A percentile compares a stretch with the other conserved stretches of the same genome.
These are phyloP conservation scores for Chalcis sispes DNA, from an alignment of 2,888 invertebrate species.

Conservation along the genomic window DNA sequence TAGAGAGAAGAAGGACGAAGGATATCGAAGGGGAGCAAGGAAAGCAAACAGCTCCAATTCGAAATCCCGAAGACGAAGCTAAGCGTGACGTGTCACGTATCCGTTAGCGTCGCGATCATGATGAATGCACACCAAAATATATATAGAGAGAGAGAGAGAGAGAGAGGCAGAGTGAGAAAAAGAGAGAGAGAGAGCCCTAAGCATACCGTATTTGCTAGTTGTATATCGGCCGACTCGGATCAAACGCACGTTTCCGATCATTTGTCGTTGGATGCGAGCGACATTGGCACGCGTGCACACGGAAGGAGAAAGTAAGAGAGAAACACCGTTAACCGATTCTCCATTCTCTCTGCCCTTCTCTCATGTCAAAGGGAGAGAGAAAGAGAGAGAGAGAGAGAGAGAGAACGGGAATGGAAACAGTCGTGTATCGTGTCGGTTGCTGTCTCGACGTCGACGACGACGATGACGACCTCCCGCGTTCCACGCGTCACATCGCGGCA, in stretches of 20 bases:
- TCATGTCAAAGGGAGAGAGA: conserved; percentile 1
- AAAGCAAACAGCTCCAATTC: conserved; percentile 6
- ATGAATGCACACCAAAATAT: conserved; percentile 44
- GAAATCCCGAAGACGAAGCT: conserved; percentile 3
- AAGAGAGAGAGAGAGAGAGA: not conserved
- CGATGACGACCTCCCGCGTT: too few relatives aligned
- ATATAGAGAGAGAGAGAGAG: too few relatives aligned
- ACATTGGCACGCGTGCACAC: conserved; percentile 49
- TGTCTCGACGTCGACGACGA: too few relatives aligned
- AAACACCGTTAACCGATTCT: too few relatives aligned
- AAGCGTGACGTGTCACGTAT: conserved; percentile 43
- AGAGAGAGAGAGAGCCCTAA: too few relatives aligned
- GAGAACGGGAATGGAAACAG: not conserved
- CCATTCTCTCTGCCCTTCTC: too few relatives aligned
- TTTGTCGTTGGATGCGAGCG: conserved; percentile 58
- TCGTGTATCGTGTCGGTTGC: too few relatives aligned
- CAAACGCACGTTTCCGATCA: conserved; percentile 63
- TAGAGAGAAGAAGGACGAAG: too few relatives aligned
- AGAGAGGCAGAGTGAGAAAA: too few relatives aligned
- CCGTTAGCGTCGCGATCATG: conserved; percentile 4
- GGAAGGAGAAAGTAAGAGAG: not conserved
- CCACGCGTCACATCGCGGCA: conserved; percentile 1
- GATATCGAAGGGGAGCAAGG: too few relatives aligned
- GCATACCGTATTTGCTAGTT: too few relatives aligned
- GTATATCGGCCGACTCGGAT: conserved; percentile 50